phyloP scores from a whole-genome alignment of 2,797 vertebrate species.

The Hylomyscus alleni region DNA sequence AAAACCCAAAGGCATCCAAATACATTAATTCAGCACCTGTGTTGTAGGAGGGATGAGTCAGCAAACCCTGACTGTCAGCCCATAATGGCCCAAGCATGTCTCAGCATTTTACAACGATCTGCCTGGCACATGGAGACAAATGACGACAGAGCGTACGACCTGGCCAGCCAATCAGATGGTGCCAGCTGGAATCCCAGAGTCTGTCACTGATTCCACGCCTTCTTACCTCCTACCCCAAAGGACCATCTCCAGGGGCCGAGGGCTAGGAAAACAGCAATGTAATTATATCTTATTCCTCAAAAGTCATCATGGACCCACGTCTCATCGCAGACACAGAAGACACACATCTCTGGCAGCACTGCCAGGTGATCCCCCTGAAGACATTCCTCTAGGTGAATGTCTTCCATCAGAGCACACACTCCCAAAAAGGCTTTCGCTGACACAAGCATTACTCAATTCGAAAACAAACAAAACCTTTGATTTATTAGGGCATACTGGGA shows the following conservation, averaged over 20 bases:
- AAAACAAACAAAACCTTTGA: not conserved
- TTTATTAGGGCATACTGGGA: no score
- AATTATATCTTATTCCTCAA: not conserved
- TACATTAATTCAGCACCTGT: not conserved
- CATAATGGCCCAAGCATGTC: no score
- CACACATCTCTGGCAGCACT: not conserved
- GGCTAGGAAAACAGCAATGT: not conserved
- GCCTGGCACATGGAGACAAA: no score
- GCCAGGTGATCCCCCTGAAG: not conserved
- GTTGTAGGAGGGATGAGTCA: no score
- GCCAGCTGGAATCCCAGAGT: no score
- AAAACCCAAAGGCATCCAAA: not conserved
- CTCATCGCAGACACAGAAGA: not conserved
- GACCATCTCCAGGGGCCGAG: no score
- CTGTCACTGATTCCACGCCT: no score
- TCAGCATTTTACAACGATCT: no score
- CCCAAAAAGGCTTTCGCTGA: not conserved
- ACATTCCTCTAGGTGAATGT: not conserved
- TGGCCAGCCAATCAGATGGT: no score
- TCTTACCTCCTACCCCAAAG: no score
- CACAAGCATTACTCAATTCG: not conserved
- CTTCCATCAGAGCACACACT: slow-evolving; percentile 6
- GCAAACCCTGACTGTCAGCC: no score
- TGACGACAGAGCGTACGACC: no score
- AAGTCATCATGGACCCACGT: not conserved